Evolutionary conservation across 2,797 vertebrate genomes (phyloP).

Genomic region (Novumbra hubbsi): DNA sequence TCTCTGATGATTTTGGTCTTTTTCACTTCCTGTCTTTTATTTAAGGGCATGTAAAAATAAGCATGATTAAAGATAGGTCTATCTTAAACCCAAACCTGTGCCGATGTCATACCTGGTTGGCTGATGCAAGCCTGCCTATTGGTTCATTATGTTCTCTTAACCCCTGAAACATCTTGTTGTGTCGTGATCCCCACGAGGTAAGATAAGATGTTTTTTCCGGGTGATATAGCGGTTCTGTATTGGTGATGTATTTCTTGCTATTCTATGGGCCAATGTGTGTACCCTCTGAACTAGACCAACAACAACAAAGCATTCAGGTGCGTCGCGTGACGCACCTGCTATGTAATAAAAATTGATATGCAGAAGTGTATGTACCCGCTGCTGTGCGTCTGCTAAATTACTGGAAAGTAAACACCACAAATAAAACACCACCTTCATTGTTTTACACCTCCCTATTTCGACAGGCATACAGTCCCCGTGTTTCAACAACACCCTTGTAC

Average conservation of each 20-base stretch:
- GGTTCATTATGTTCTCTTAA: neutral
- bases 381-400: too few relatives aligned
- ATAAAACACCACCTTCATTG: too few relatives aligned
- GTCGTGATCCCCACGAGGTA: too few relatives aligned
- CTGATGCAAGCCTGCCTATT: neutral
- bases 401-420: too few relatives aligned
- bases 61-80: neutral
- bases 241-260: neutral
- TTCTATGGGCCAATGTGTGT: neutral
- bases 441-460: too few relatives aligned
- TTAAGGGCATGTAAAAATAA: neutral
- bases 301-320: conserved; percentile 31
- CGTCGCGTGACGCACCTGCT: neutral
- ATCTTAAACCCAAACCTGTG: conserved; percentile 4
- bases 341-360: too few relatives aligned
- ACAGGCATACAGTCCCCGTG: too few relatives aligned
- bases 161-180: too few relatives aligned
- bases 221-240: neutral
- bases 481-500: neutral
- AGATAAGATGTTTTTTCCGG: too few relatives aligned
- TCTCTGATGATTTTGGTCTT: neutral
- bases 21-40: neutral
- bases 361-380: too few relatives aligned
- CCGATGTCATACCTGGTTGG: neutral
- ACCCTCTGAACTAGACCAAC: conserved; percentile 47